A percentile compares a stretch with the other conserved stretches of the same genome.
These are phyloP conservation scores for Nannoperca obscura DNA, from an alignment of 2,797 vertebrate genomes.

Conservation along the genomic window DNA sequence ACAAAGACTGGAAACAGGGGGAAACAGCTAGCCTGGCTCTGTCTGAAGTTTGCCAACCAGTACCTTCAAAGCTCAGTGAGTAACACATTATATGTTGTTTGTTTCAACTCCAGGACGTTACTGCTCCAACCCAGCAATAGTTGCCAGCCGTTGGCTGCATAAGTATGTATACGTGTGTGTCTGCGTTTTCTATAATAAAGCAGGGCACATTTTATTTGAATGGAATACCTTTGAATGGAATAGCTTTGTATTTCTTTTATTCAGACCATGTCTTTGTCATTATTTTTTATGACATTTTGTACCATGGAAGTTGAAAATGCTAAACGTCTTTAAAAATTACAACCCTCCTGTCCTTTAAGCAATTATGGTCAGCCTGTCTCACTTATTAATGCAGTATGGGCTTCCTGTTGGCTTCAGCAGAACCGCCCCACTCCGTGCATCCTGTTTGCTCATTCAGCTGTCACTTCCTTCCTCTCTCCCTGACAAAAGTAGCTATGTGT, in stretches of 20 bases:
- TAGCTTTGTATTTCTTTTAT: conserved; percentile 14
- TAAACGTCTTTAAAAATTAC: conserved; percentile 39
- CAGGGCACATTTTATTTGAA: background rate
- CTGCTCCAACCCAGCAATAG: background rate
- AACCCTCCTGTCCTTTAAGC: conserved; percentile 13
- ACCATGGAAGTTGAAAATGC: conserved; percentile 22
- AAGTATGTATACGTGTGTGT: background rate
- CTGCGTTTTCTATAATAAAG: conserved; percentile 6
- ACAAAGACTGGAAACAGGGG: background rate
- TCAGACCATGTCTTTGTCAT: conserved; percentile 11
- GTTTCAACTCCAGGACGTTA: background rate
- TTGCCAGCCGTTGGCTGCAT: background rate
- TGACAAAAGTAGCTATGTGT: conserved; percentile 68
- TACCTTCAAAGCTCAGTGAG: background rate
- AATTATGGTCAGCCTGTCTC: conserved; percentile 41
- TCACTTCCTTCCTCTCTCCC: conserved; percentile 76
- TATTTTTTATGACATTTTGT: conserved; percentile 18
- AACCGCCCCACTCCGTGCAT: conserved; percentile 69
- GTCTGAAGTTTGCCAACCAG: no score
- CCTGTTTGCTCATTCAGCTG: conserved; percentile 80
- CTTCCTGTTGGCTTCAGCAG: conserved; percentile 63
- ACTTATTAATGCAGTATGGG: conserved; percentile 67
- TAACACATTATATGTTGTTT: background rate
- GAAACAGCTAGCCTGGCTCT: background rate
- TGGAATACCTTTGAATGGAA: background rate